Base-by-base conservation (phyloP, 1,140 invertebrate genomes). In the Lucilia sericata region DNA sequence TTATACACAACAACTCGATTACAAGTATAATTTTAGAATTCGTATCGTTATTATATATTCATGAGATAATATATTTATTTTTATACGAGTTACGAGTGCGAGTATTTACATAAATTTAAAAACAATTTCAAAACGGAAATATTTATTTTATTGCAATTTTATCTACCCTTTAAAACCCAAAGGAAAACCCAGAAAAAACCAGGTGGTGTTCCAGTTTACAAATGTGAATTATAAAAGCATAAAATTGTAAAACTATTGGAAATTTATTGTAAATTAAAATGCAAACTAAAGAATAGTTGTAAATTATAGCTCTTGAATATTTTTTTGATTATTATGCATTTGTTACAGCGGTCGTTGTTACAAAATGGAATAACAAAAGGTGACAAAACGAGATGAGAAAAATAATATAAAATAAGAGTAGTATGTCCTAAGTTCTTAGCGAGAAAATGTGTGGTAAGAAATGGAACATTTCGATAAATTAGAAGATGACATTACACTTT, bases 121-220 rank as follows among this genome's bases (percentile, higher is more conserved):
- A 83, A 83, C 75, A 83, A 83, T 83, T 83, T 83, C 74, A 83
- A 75, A 83, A 74, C 82, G 82, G 82, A 83, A 83, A 83, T 83
- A 83, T 83, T 83, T 83, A 83, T 83, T 83, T 83, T 83, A 83
- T 83, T 83, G 82, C 82, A 83, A 17, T 83, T 83, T 83, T 83
- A 83, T 83, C 82, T 36, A 74, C 70, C 47, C 21, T 25, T 83
- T 34, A 36, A 9, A 47, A 17, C 13, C 34, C 42, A 42, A 34
- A 34, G 74, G 36, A 74, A 42, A 42, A 42, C 21, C 2, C 60
- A 65, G 9, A 55, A 55, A 55, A 55, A 55, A 21, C n/a, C 65
- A 70, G 65, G 65, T 70, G 65, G n/a, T 70, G 12, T 70, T 70
- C 65, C 19, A 70, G n/a, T 70, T 60, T 70, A 70, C 65, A 70